Evolutionary conservation across 2,888 invertebrate genomes (phyloP), one percentile per base, ranked within the genome.

Genomic region (Lypha dubia): DNA sequence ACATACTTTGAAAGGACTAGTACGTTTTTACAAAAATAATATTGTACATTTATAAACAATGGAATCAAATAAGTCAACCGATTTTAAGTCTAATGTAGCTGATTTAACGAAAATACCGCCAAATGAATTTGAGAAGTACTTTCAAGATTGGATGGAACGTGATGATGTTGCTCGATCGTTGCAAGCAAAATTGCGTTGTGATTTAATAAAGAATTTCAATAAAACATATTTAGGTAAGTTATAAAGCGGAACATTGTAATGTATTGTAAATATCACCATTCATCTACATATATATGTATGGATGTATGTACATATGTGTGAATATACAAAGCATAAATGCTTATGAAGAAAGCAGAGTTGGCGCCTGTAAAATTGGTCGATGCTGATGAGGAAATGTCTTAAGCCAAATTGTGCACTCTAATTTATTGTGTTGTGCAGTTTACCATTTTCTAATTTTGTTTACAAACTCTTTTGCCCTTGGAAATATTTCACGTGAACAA

Each of bases 121-220:
- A 58, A 86, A 88, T 3, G 92, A 92, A 49, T 92, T 92, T 51
- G 90, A 90, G 67, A 82, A 88, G n/a, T 88, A 90, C 74, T 90
- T 92, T 60, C 88, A 89, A 3, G 87, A 90, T 15, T 92, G 92
- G 92, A 89, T 92, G 87, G 88, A 90, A 56, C 87, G 90, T 15
- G 90, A 91, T 81, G 91, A 90, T 73, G 87, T 92, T 2, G 91
- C 91, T 5, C 88, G 88, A 8, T 88, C 89, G 3, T 76, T 92
- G 76, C 91, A 92, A 74, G 89, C 91, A 1, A 91, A 92, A 76
- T 76, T 92, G 24, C 89, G 92, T 1, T 88, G 87, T 79, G 90
- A 92, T 79, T 87, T 92, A 2, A 90, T 92, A 38, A 87, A 87
- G 3, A 90, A 88, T 41, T 92, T 92, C 35, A 91, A 91, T 44